A percentile compares a stretch with the other conserved stretches of the same genome.
phyloP scores from a whole-genome alignment of 2,888 invertebrate species.

The Nomada flava region DNA sequence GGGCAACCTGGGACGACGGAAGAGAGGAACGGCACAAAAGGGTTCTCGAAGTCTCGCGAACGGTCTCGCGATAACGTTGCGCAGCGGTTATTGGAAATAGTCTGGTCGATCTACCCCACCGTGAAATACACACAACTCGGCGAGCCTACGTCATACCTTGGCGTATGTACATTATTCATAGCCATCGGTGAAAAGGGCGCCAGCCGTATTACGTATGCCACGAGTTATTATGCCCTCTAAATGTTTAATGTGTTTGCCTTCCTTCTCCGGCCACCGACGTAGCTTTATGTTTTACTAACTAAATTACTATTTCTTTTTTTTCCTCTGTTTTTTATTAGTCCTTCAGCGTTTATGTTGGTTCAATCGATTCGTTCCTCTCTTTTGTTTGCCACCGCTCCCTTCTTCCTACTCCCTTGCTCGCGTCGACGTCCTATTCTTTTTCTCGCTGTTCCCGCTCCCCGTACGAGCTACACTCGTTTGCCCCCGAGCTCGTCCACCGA shows the following conservation, averaged over 20 bases:
- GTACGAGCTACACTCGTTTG: constrained; percentile 21
- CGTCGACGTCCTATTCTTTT: constrained; percentile 34
- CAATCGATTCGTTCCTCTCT: constrained; percentile 81
- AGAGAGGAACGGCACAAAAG: constrained; percentile 42
- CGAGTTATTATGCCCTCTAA: constrained; percentile 84
- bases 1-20: constrained; percentile 1
- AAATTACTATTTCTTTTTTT: constrained; percentile 82
- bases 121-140: constrained; percentile 75
- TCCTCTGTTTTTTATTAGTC: constrained; percentile 74
- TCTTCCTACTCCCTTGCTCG: not conserved
- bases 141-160: constrained; percentile 80
- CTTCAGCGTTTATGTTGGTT: constrained; percentile 81
- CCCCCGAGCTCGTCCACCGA: constrained; percentile 37
- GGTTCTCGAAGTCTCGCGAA: constrained; percentile 51
- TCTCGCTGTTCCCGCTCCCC: not conserved
- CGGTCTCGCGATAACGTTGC: constrained; percentile 66
- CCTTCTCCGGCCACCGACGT: constrained; percentile 81
- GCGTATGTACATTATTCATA: constrained; percentile 83
- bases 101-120: constrained; percentile 74
- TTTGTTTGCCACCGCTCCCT: constrained; percentile 34
- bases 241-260: constrained; percentile 85
- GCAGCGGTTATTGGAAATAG: constrained; percentile 73
- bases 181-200: constrained; percentile 83
- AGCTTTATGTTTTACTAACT: constrained; percentile 84
- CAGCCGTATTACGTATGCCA: constrained; percentile 82